Evolutionary conservation across 64 coral and sea anemone genomes (phyloP).

Genomic region (Pocillopora verrucosa): DNA sequence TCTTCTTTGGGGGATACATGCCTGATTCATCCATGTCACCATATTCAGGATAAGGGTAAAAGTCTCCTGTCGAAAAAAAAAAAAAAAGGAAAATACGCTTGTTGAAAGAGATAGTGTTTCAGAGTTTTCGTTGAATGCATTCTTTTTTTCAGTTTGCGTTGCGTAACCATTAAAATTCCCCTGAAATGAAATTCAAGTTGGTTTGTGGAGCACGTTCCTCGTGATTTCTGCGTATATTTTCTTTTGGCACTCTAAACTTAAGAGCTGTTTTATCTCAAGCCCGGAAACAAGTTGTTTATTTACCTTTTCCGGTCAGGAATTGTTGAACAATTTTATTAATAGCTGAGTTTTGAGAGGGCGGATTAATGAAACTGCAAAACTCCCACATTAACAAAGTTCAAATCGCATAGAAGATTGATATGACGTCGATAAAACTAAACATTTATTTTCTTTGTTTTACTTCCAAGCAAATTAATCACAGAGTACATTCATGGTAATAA

Average conservation of each 20-base stretch:
- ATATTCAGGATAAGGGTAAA: conserved; percentile 39
- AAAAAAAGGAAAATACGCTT: neutral
- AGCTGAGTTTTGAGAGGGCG: neutral
- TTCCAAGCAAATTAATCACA: neutral
- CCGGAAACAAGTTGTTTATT: conserved; percentile 55
- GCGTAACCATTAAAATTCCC: neutral
- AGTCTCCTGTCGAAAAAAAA: conserved; percentile 38
- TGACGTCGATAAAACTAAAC: neutral
- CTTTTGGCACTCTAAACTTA: neutral
- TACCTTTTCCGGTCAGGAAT: conserved; percentile 36
- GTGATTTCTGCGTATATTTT: neutral
- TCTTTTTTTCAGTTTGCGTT: neutral
- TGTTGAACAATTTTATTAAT: neutral
- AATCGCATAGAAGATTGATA: neutral
- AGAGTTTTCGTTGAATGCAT: no score
- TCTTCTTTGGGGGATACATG: conserved; percentile 66
- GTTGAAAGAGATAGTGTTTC: no score
- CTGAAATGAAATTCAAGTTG: neutral
- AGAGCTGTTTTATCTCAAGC: conserved; percentile 24
- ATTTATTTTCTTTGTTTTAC: neutral
- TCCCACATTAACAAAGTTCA: neutral
- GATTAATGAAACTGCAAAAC: neutral
- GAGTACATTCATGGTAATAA: neutral
- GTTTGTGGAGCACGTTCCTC: neutral
- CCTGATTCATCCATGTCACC: conserved; percentile 66